Percentiles rank a stretch among this genome's conserved stretches.
These are phyloP conservation scores for Fulmarus glacialis DNA, from an alignment of 2,113 vertebrate genomes.

Conservation along the genomic window DNA sequence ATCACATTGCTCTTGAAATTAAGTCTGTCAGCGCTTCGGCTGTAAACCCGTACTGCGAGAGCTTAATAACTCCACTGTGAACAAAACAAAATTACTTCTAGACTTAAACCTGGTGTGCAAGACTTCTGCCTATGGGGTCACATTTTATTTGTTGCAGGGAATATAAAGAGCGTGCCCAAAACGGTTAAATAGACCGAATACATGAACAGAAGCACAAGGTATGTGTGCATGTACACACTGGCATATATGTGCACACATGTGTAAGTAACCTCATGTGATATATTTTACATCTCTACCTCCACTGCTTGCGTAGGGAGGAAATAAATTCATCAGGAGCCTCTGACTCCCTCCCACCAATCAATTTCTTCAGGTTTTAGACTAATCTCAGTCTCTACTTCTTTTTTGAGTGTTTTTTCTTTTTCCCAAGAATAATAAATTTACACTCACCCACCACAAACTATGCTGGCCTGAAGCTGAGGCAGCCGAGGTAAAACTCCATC, in stretches of 20 bases:
- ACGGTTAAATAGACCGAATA: background rate
- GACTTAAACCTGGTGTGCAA: slow-evolving; percentile 43
- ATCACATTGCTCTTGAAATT: slow-evolving; percentile 28
- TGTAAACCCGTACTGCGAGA: slow-evolving; percentile 35
- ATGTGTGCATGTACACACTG: accelerated
- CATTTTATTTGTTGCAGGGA: background rate
- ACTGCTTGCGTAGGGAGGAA: background rate
- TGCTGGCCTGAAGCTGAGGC: background rate
- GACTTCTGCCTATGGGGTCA: background rate
- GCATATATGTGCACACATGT: accelerated
- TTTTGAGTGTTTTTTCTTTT: background rate
- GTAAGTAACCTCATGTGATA: background rate
- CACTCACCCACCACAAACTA: background rate
- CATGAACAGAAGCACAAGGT: accelerated
- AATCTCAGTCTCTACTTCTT: background rate
- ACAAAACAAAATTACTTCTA: slow-evolving; percentile 76
- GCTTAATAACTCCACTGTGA: slow-evolving; percentile 66
- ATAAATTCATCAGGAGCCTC: background rate
- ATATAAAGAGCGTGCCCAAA: background rate
- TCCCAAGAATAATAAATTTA: background rate
- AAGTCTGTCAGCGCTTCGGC: slow-evolving; percentile 45
- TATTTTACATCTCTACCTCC: background rate
- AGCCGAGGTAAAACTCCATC: background rate
- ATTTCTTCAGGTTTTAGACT: background rate
- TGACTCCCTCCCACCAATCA: background rate